phyloP scores from a whole-genome alignment of 2,113 vertebrate species.

The Bolborhynchus lineola region DNA sequence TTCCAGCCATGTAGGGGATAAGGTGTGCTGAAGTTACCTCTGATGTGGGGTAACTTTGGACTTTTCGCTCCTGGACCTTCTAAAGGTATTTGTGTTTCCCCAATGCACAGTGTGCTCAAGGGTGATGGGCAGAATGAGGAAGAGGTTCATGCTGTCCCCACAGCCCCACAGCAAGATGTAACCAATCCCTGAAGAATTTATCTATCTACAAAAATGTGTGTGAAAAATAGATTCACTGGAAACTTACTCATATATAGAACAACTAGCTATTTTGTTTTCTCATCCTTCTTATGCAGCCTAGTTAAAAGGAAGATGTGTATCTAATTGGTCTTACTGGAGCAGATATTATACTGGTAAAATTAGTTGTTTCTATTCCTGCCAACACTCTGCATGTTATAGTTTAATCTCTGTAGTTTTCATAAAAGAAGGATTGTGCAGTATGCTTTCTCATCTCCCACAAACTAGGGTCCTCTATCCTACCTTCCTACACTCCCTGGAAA shows the following conservation, averaged over 20 bases:
- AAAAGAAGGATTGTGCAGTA: neutral
- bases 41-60: neutral
- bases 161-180: fast-evolving
- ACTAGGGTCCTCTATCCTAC: neutral
- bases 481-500: neutral
- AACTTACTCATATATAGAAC: neutral
- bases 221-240: neutral
- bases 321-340: neutral
- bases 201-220: neutral
- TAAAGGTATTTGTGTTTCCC: neutral
- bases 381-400: neutral
- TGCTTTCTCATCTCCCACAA: neutral
- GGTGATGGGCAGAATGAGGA: neutral
- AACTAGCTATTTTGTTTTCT: neutral
- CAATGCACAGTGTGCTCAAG: fast-evolving
- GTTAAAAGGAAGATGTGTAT: neutral
- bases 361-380: neutral
- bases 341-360: neutral
- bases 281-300: neutral
- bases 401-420: neutral
- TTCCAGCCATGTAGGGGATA: neutral
- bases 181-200: neutral
- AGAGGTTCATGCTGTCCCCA: fast-evolving
- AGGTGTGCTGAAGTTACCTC: neutral
- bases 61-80: neutral